These are phyloP conservation scores for Oscheius sp. DNA, from an alignment of 2,888 invertebrate species.

Conservation along the genomic window DNA sequence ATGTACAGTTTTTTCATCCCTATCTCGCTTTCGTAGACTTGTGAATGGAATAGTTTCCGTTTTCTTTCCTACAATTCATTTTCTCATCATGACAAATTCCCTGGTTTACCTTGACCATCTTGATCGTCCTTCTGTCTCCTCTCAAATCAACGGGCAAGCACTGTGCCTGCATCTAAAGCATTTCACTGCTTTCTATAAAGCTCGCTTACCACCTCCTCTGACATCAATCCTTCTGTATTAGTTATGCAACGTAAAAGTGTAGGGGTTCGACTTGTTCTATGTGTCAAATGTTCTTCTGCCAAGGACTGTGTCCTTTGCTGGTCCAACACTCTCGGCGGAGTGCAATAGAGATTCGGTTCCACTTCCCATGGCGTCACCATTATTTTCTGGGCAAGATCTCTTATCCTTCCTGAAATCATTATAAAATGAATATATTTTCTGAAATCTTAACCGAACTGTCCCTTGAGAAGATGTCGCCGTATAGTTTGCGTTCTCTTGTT, in stretches of 20 bases:
- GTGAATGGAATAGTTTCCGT: conserved; percentile 80
- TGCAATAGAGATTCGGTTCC: conserved; percentile 67
- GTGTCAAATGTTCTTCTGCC: conserved; percentile 48
- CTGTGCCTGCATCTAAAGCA: conserved; percentile 74
- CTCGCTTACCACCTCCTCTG: conserved; percentile 72
- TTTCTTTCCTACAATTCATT: conserved; percentile 78
- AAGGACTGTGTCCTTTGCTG: conserved; percentile 49
- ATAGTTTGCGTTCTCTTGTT: conserved; percentile 72
- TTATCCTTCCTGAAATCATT: conserved; percentile 60
- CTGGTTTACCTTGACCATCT: conserved; percentile 78
- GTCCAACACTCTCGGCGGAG: conserved; percentile 62
- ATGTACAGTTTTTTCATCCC: conserved; percentile 80
- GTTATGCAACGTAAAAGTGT: conserved; percentile 65
- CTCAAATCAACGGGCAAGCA: conserved; percentile 79
- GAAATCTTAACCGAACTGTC: conserved; percentile 66
- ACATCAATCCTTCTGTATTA: conserved; percentile 75
- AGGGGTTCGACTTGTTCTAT: conserved; percentile 45
- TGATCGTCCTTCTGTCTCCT: conserved; percentile 78
- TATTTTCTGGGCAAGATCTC: conserved; percentile 72
- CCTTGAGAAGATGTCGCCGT: conserved; percentile 71
- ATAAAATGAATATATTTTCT: neutral
- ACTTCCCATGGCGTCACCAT: conserved; percentile 74
- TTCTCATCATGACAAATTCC: neutral
- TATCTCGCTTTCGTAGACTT: conserved; percentile 79
- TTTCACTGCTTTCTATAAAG: neutral